Conservation (phyloP, 2,113 vertebrate species). For the Sinosuthora webbiana region DNA sequence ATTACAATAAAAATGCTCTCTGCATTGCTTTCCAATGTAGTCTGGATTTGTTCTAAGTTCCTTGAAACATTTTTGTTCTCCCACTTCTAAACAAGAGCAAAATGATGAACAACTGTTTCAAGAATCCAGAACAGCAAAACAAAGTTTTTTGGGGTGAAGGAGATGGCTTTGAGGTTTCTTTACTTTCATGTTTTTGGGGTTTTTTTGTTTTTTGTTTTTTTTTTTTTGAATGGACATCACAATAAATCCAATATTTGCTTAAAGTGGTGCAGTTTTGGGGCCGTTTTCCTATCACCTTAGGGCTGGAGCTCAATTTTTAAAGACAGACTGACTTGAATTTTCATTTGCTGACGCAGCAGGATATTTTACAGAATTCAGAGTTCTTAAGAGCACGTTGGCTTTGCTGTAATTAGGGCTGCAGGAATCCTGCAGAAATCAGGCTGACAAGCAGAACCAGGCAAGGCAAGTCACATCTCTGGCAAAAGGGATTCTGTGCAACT, state of each 20-base stretch:
- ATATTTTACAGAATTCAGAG: background rate
- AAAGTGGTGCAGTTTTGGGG: background rate
- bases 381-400: background rate
- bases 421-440: background rate
- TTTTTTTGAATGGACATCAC: background rate
- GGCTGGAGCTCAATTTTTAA: background rate
- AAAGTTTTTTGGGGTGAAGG: fast-evolving
- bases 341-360: background rate
- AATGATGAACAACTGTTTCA: background rate
- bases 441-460: background rate
- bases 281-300: background rate
- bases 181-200: background rate
- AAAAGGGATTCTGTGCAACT: background rate
- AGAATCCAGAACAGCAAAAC: background rate
- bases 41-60: background rate
- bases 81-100: background rate
- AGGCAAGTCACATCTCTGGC: background rate
- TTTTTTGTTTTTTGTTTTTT: background rate
- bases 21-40: background rate
- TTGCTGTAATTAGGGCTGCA: background rate
- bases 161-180: background rate
- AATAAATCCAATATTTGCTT: background rate
- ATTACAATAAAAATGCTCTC: background rate
- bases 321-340: background rate
- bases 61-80: background rate